Conservation (phyloP, 2,113 vertebrate species). For the Microtus ochrogaster region DNA sequence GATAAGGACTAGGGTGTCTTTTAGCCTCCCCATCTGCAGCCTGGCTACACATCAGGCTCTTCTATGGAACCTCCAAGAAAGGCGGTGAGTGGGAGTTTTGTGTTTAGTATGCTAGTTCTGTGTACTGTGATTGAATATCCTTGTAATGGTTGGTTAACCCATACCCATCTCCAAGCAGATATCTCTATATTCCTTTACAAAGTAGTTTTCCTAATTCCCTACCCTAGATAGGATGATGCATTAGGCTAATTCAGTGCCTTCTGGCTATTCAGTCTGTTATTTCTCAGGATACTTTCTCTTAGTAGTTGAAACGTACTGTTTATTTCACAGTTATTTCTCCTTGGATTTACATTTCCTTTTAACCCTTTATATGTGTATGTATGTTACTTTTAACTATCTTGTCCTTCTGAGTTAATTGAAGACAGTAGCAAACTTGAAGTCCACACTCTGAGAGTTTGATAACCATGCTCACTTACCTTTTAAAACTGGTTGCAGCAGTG, state of each 20-base stretch:
- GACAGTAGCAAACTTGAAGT: constrained; percentile 35
- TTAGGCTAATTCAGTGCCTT: not conserved
- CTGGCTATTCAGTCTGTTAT: not conserved
- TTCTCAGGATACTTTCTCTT: constrained; percentile 41
- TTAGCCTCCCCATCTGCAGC: too few relatives aligned
- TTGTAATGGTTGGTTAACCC: not conserved
- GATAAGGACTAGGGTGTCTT: too few relatives aligned
- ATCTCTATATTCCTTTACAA: constrained; percentile 28
- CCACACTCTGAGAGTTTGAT: constrained; percentile 13
- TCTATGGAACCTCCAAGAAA: too few relatives aligned
- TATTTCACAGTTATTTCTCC: constrained; percentile 28
- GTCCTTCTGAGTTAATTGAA: constrained; percentile 28
- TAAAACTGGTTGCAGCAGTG: not conserved
- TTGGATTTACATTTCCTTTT: constrained; percentile 39
- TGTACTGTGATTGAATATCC: not conserved
- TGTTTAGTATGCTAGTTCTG: not conserved
- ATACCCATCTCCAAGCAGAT: not conserved
- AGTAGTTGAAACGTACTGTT: not conserved
- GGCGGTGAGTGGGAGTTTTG: not conserved
- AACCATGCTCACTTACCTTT: not conserved
- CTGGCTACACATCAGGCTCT: too few relatives aligned
- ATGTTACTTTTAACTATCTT: not conserved
- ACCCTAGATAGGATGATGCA: not conserved
- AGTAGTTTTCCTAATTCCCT: constrained; percentile 44
- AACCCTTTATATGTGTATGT: not conserved